Percentiles rank a stretch among this genome's conserved stretches.
Conservation (phyloP, 2,888 invertebrate genomes). For the Plagodis pulveraria region DNA sequence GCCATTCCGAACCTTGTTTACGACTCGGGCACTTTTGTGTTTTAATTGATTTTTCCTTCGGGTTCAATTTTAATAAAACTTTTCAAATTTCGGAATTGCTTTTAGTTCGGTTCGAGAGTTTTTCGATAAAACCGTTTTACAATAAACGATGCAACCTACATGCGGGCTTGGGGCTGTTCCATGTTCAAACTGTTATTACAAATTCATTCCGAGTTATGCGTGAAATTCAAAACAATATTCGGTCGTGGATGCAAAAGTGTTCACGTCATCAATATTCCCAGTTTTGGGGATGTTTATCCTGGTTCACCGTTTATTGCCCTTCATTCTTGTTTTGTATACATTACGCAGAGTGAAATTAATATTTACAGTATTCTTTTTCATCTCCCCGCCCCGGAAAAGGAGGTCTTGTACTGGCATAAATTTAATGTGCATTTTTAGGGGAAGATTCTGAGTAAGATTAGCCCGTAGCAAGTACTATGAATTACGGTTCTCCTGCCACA, state of each 20-base stretch:
- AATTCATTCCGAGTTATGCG: slow-evolving; percentile 19
- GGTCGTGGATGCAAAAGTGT: slow-evolving; percentile 16
- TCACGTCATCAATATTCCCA: slow-evolving; percentile 38
- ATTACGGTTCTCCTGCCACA: not conserved
- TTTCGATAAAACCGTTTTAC: slow-evolving; percentile 12
- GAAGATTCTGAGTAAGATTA: slow-evolving; percentile 1
- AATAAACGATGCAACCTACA: slow-evolving; percentile 19
- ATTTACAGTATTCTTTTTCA: slow-evolving; percentile 41
- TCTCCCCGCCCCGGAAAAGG: slow-evolving; percentile 11
- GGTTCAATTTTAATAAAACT: slow-evolving; percentile 21
- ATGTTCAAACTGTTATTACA: slow-evolving; percentile 21
- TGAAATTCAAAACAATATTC: slow-evolving; percentile 30
- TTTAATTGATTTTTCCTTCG: slow-evolving; percentile 22
- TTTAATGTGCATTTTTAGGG: slow-evolving; percentile 36
- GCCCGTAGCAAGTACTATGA: not conserved
- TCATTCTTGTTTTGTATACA: slow-evolving; percentile 31
- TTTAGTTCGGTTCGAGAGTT: slow-evolving; percentile 22
- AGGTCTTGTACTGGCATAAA: slow-evolving; percentile 18
- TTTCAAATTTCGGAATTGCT: slow-evolving; percentile 15
- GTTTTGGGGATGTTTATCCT: slow-evolving; percentile 23
- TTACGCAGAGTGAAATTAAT: slow-evolving; percentile 37
- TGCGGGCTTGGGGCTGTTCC: not conserved
- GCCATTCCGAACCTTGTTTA: slow-evolving; percentile 18
- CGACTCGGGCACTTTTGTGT: slow-evolving; percentile 13
- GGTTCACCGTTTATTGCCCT: slow-evolving; percentile 35